These are phyloP conservation scores for Narcine bancroftii DNA, from an alignment of 2,113 vertebrate species.

Conservation along the genomic window DNA sequence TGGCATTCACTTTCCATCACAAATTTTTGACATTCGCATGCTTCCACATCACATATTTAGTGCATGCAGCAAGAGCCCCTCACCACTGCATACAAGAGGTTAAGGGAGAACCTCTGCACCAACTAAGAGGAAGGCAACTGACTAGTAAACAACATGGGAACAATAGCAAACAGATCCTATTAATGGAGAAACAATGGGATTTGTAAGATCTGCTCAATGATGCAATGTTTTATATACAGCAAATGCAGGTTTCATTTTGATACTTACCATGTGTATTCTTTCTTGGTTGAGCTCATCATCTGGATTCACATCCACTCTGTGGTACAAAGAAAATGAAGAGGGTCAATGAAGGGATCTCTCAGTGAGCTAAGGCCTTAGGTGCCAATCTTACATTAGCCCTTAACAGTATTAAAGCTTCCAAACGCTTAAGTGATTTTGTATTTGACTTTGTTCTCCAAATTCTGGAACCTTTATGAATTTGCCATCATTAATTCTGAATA, in stretches of 20 bases:
- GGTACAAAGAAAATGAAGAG: slow-evolving; percentile 39
- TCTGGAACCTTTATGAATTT: neutral
- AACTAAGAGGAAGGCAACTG: neutral
- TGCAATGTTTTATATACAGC: neutral
- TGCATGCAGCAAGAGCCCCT: neutral
- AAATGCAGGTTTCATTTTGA: neutral
- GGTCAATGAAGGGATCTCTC: slow-evolving; percentile 25
- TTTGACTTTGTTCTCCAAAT: neutral
- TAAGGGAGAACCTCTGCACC: neutral
- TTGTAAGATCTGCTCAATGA: slow-evolving; percentile 66
- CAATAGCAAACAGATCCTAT: neutral
- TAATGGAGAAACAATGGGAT: neutral
- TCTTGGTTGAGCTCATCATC: slow-evolving; percentile 55
- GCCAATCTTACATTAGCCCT: neutral
- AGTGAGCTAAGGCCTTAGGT: neutral
- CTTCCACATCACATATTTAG: no score
- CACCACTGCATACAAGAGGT: neutral
- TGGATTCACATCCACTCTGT: slow-evolving; percentile 60
- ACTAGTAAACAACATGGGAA: neutral
- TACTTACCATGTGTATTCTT: slow-evolving; percentile 56
- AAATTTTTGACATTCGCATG: no score
- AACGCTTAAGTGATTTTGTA: neutral
- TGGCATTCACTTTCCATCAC: no score
- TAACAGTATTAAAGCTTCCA: neutral
- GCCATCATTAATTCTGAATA: neutral